These are phyloP conservation scores for Labrus mixtus DNA, from an alignment of 2,113 vertebrate genomes.

Conservation along the genomic window DNA sequence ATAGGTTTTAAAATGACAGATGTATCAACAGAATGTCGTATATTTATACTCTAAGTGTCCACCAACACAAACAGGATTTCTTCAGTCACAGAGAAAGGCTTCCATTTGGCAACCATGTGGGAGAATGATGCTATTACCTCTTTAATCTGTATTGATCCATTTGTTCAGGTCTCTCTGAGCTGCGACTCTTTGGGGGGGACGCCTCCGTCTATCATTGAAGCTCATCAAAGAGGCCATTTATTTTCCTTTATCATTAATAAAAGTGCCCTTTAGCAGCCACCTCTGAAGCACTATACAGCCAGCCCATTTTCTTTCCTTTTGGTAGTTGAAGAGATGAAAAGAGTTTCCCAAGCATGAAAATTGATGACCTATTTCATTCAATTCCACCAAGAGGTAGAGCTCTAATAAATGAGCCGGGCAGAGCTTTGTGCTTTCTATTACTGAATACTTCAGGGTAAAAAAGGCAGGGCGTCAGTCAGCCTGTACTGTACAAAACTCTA, in stretches of 20 bases:
- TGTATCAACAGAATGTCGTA: too few species aligned
- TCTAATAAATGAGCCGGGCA: conserved; percentile 44
- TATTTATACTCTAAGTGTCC: too few species aligned
- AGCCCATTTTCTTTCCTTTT: background rate
- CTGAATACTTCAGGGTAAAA: conserved; percentile 3
- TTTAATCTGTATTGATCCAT: conserved; percentile 7
- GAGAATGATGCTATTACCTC: background rate
- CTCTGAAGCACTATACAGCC: background rate
- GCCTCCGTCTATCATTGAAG: background rate
- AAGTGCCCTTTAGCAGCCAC: conserved; percentile 14
- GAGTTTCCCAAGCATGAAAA: conserved; percentile 47
- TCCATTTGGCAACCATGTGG: background rate
- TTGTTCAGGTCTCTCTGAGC: conserved; percentile 12
- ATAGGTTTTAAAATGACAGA: too few species aligned
- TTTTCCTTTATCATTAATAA: conserved; percentile 24
- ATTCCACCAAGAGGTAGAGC: conserved; percentile 31
- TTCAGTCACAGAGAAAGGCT: background rate
- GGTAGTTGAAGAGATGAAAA: conserved; percentile 43
- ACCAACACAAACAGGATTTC: background rate
- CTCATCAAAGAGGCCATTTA: conserved; percentile 27
- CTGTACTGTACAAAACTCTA: conserved; percentile 1
- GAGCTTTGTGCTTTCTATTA: conserved; percentile 42
- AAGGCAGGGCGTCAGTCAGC: conserved; percentile 2
- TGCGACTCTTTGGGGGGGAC: background rate
- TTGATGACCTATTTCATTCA: conserved; percentile 49